Evolutionary conservation across 2,888 invertebrate genomes (phyloP), one percentile per base, ranked within the genome.

Genomic region (Campoplex nolae): DNA sequence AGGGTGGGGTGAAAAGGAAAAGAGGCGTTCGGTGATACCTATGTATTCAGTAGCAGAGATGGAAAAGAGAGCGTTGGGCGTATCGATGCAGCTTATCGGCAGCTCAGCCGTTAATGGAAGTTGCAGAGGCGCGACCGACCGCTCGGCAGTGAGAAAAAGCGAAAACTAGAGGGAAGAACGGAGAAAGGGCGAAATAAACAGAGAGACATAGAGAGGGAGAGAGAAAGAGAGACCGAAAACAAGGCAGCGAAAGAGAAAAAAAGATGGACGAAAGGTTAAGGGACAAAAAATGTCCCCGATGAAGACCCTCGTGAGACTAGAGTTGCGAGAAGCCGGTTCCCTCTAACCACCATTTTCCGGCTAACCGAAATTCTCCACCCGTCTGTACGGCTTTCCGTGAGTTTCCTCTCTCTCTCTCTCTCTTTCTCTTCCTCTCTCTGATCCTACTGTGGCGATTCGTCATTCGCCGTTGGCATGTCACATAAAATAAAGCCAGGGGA

Each of bases 71-170:
- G 71, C 67, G 76, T 82, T 71, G 90, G 83, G 87, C 85, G 90
- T 92, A 92, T 92, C 92, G 91, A 91, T 91, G 91, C 90, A 90
- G 91, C 92, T 92, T 92, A 92, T 92, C 92, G 90, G 82, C 87
- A 88, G 91, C 91, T 92, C 91, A 92, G 91, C 91, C 90, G 91
- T 90, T 92, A 92, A 92, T 92, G 92, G 92, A 92, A 91, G 87
- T 86, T 85, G 73, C 80, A 87, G 86, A 87, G 88, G 89, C 90
- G 91, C 89, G 84, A 90, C 89, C 75, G 84, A 84, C 38, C 70
- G 70, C 11, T 78, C 65, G n/a, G 58, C 65, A 70, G 48, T 65
- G 71, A 74, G 78, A 38, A 56, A 56, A 56, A 76, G 54, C 65
- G 48, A 78, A 77, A 73, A 48, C 9, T 58, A 62, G 42, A 13